Base-by-base conservation (phyloP, 2,888 invertebrate genomes). In the Cheilosia pagana region DNA sequence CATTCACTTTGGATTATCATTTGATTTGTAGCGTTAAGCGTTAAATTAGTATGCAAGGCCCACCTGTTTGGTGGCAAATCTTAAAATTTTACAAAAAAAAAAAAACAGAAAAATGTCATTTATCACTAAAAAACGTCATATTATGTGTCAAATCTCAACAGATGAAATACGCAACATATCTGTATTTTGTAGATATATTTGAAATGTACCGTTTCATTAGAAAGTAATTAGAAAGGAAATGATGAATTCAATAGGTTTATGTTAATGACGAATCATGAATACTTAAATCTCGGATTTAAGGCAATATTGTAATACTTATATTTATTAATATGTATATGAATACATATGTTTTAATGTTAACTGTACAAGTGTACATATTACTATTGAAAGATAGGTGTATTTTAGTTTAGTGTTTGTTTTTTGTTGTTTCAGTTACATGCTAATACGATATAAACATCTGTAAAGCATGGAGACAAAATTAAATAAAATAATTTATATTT, bases 21-120 rank as follows among this genome's bases (percentile, higher is more conserved):
- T 62, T 62, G 62, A 62, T 62, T 62, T 62, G 62, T 62, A 62
- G 62, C 48, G n/a, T 62, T 31, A 35, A 63, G 62, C 48, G 23
- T 48, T 31, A 48, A 63, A 48, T 63, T 21, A 48, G 31, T 48
- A 48, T 63, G 63, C 63, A 35, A 21, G 35, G 43, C 31, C 35
- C 31, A 39, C 14, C 31, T 48, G 19, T 48, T 63, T 63, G 31
- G 48, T 35, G 35, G 21, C 19, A 48, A 50, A 35, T 35, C 31
- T 21, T 16, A 48, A 28, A 4, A 48, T 31, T 45, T 3, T 3
- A 39, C 21, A 43, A n/a, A n/a, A 28, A 1, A 63, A 50, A 50
- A 35, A 31, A 43, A 19, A 12, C 41, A 12, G 45, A 43, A 8
- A 39, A 50, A 35, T 65, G 23, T 21, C 23, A 65, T 65, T 39